These are phyloP conservation scores for Cybosia mesomella DNA, from an alignment of 2,888 invertebrate species.

Conservation along the genomic window DNA sequence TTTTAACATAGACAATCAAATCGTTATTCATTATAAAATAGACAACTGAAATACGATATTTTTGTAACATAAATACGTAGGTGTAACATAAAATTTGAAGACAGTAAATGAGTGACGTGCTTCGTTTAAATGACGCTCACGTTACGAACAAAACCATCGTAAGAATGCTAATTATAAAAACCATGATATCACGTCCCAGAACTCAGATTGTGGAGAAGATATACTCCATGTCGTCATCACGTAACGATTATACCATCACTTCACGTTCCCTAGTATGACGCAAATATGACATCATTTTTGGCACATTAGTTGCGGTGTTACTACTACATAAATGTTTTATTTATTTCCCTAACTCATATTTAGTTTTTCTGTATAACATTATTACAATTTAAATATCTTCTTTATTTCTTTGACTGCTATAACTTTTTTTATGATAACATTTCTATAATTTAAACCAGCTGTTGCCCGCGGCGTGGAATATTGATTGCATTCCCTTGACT, in stretches of 20 bases:
- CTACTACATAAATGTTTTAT: slow-evolving; percentile 33
- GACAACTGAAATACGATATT: background rate
- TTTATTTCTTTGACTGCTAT: background rate
- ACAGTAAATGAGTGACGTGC: slow-evolving; percentile 11
- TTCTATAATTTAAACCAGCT: background rate
- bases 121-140: slow-evolving; percentile 6
- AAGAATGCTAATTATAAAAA: slow-evolving; percentile 18
- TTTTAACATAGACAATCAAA: background rate
- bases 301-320: slow-evolving; percentile 32
- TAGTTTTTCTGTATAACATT: background rate
- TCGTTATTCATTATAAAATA: background rate
- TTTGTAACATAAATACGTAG: slow-evolving; percentile 7
- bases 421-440: background rate
- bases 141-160: slow-evolving; percentile 21
- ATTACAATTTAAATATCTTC: background rate
- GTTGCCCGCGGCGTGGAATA: too few species aligned
- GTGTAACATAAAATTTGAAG: slow-evolving; percentile 15
- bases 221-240: slow-evolving; percentile 30
- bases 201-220: slow-evolving; percentile 17
- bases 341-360: slow-evolving; percentile 33
- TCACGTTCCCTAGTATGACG: slow-evolving; percentile 34
- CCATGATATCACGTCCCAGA: slow-evolving; percentile 17
- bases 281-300: slow-evolving; percentile 47
- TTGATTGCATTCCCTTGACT: too few species aligned
- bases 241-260: slow-evolving; percentile 11